A percentile compares a stretch with the other conserved stretches of the same genome.
Conservation (phyloP, 1,140 invertebrate species). For the Nephotettix cincticeps region DNA sequence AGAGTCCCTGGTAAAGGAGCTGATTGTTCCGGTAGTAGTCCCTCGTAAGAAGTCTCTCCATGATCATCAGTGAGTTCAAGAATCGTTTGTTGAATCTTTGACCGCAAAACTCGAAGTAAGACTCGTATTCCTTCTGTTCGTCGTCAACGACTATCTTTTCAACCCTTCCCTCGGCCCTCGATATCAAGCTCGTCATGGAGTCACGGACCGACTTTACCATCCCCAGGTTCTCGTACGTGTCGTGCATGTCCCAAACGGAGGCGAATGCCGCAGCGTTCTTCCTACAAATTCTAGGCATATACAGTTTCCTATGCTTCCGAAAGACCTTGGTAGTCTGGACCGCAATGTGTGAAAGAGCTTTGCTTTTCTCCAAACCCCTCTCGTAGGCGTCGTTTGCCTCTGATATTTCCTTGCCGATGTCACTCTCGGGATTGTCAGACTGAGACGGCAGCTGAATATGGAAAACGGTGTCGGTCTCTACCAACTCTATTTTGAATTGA, state of each 20-base stretch:
- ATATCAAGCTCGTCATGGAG: not conserved
- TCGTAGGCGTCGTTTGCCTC: not conserved
- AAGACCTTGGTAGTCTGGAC: not conserved
- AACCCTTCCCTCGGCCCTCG: not conserved
- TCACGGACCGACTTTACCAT: not conserved
- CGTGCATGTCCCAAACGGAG: constrained; percentile 9
- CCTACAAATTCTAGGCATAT: not conserved
- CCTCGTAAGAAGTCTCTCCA: not conserved
- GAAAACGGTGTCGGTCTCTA: not conserved
- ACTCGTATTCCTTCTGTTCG: not conserved
- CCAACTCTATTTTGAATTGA: not conserved
- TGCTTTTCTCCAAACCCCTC: not conserved
- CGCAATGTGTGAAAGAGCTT: constrained; percentile 6
- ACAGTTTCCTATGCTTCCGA: not conserved
- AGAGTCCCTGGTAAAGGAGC: not conserved
- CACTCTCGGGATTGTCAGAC: not conserved
- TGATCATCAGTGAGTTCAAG: not conserved
- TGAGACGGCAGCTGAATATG: not conserved
- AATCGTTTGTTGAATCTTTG: not conserved
- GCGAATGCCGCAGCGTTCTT: not conserved
- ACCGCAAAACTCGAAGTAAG: not conserved
- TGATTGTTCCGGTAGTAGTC: not conserved
- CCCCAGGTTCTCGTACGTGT: constrained; percentile 6
- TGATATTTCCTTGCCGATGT: not conserved
- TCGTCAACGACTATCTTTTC: not conserved